Conservation (phyloP, 2,888 invertebrate genomes). For the Nowickia ferox region DNA sequence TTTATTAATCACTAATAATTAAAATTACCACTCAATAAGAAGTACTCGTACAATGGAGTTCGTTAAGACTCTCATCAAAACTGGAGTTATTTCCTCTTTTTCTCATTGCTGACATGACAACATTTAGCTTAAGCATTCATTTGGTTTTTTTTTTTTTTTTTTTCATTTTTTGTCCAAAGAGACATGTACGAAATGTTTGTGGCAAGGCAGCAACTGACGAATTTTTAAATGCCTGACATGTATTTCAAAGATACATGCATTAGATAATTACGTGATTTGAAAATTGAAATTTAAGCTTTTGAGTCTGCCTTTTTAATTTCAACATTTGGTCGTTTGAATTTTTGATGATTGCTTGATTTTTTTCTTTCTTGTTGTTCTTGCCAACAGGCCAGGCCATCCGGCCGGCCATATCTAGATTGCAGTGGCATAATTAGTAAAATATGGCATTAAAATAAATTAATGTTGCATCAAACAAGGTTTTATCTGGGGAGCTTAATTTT, state of each 20-base stretch:
- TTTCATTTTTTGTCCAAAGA: neutral
- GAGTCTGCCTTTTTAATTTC: neutral
- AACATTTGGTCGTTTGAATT: conserved; percentile 31
- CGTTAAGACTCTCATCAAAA: neutral
- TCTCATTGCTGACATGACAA: conserved; percentile 43
- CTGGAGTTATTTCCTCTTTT: neutral
- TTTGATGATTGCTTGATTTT: conserved; percentile 13
- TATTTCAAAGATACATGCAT: conserved; percentile 68
- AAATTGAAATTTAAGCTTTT: conserved; percentile 55
- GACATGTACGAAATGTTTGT: neutral
- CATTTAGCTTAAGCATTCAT: neutral
- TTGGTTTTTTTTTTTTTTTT: conserved; percentile 8
- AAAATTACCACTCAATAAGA: neutral
- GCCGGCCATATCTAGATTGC: conserved; percentile 53
- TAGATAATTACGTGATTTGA: conserved; percentile 70
- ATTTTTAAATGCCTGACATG: conserved; percentile 68
- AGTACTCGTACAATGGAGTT: neutral
- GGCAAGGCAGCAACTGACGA: conserved; percentile 14
- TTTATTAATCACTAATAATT: neutral
- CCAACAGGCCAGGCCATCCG: neutral
- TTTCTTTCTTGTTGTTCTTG: neutral
- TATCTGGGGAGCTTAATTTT: conserved; percentile 28
- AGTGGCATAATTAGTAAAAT: conserved; percentile 63
- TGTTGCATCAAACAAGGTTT: conserved; percentile 42
- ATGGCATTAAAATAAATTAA: conserved; percentile 56